These are phyloP conservation scores for Trogon melanurus DNA, from an alignment of 2,113 vertebrate genomes.

Conservation along the genomic window DNA sequence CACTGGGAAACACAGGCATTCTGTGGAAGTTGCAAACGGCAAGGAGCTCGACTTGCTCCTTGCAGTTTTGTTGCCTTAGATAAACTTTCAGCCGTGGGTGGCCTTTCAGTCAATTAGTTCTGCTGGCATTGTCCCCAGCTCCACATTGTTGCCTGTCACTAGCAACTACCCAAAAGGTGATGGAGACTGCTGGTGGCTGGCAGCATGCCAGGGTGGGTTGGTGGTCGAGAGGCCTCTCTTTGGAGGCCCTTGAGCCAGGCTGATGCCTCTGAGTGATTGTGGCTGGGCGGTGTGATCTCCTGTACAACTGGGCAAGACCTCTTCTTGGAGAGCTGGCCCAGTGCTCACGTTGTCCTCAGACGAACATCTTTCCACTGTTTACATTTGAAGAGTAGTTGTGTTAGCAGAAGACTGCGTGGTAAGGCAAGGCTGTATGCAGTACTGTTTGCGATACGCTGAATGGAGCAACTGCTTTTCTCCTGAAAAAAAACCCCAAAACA, in stretches of 20 bases:
- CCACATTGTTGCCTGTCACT: not conserved
- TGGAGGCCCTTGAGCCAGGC: not conserved
- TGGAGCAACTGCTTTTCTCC: not conserved
- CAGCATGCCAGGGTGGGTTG: not conserved
- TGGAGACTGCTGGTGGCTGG: not conserved
- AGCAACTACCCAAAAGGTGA: not conserved
- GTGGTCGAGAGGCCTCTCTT: not conserved
- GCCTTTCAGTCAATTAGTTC: not conserved
- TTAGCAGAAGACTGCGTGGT: not conserved
- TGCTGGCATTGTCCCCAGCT: not conserved
- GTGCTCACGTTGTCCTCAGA: not conserved
- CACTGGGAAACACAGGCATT: not conserved
- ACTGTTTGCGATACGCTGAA: not conserved
- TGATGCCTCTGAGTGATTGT: not conserved
- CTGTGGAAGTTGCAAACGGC: not conserved
- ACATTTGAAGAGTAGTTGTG: not conserved
- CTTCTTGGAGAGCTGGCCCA: not conserved
- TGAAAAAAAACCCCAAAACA: fast-evolving
- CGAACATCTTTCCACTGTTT: not conserved
- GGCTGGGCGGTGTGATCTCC: not conserved
- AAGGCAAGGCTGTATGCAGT: not conserved
- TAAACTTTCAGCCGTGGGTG: not conserved
- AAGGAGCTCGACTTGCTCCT: not conserved
- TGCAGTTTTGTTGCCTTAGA: not conserved
- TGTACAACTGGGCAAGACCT: not conserved